Conservation (phyloP, 2,797 vertebrate species). For the Pogoniulus pusillus region DNA sequence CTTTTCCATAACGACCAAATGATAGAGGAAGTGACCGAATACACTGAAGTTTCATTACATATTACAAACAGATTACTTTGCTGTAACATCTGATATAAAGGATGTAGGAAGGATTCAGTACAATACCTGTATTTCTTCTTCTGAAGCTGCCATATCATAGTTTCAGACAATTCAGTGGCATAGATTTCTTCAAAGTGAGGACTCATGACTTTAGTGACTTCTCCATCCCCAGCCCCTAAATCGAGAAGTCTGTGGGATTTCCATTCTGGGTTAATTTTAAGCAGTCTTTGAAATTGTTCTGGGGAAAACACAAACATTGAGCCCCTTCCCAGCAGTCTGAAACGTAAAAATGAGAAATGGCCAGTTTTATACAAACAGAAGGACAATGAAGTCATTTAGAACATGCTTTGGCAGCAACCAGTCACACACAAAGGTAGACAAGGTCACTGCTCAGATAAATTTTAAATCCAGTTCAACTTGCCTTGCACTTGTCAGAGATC, state of each 20-base stretch:
- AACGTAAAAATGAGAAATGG: slow-evolving; percentile 46
- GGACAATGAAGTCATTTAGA: background rate
- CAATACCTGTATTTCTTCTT: slow-evolving; percentile 92
- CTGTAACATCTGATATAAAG: background rate
- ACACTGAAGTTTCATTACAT: background rate
- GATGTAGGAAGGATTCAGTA: background rate
- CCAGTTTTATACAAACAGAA: background rate
- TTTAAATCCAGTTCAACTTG: slow-evolving; percentile 31
- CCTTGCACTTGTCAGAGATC: slow-evolving; percentile 23
- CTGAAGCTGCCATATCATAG: slow-evolving; percentile 98
- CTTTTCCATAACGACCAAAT: background rate
- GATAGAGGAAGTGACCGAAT: background rate
- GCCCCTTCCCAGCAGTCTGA: slow-evolving; percentile 93
- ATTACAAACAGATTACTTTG: background rate
- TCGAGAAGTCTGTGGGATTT: slow-evolving; percentile 89
- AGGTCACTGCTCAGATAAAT: slow-evolving; percentile 15
- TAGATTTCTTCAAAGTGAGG: slow-evolving; percentile 92
- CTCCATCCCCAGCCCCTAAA: slow-evolving; percentile 95
- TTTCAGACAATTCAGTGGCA: slow-evolving; percentile 91
- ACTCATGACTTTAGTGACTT: slow-evolving; percentile 94
- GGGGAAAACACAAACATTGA: slow-evolving; percentile 98
- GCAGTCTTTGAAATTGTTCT: slow-evolving; percentile 90
- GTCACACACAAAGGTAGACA: background rate
- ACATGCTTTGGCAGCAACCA: background rate
- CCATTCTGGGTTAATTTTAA: slow-evolving; percentile 89